Percentiles rank a stretch among this genome's conserved stretches.
phyloP scores from a whole-genome alignment of 2,113 vertebrate species.

The Silurus asotus region DNA sequence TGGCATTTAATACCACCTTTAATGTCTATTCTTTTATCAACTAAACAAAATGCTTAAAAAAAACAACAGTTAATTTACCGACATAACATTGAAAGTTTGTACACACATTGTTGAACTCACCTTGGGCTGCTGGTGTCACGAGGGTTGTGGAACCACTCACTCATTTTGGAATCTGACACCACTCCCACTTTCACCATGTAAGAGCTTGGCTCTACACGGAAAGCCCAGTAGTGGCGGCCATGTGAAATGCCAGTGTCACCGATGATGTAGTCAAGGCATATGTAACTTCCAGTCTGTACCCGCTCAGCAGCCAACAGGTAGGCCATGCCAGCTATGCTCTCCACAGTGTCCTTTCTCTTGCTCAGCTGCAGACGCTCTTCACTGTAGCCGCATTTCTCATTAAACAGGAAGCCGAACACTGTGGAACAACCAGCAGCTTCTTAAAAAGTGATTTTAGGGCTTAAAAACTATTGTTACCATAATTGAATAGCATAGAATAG shows the following conservation, averaged over 20 bases:
- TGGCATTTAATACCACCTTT: background rate
- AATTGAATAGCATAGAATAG: background rate
- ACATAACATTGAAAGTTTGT: background rate
- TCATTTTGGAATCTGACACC: slow-evolving; percentile 84
- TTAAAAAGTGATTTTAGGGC: background rate
- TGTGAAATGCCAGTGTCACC: slow-evolving; percentile 86
- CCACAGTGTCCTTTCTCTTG: slow-evolving; percentile 81
- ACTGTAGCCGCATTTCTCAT: slow-evolving; percentile 93
- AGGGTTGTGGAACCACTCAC: slow-evolving; percentile 91
- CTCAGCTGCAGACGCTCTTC: slow-evolving; percentile 82
- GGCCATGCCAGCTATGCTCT: slow-evolving; percentile 85
- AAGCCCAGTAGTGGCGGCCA: slow-evolving; percentile 94
- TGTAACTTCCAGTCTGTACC: slow-evolving; percentile 87
- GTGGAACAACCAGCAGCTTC: background rate
- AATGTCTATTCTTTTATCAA: background rate
- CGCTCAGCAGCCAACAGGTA: slow-evolving; percentile 86
- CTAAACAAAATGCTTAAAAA: background rate
- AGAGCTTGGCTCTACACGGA: slow-evolving; percentile 84
- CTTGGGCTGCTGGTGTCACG: slow-evolving; percentile 89
- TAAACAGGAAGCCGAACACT: slow-evolving; percentile 94
- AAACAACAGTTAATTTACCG: background rate
- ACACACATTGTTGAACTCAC: slow-evolving; percentile 62
- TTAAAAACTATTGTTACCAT: background rate
- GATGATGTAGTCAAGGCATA: slow-evolving; percentile 89
- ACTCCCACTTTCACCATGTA: slow-evolving; percentile 95